A percentile compares a stretch with the other conserved stretches of the same genome.
phyloP scores from a whole-genome alignment of 2,888 invertebrate species.

The Arctia plantaginis region DNA sequence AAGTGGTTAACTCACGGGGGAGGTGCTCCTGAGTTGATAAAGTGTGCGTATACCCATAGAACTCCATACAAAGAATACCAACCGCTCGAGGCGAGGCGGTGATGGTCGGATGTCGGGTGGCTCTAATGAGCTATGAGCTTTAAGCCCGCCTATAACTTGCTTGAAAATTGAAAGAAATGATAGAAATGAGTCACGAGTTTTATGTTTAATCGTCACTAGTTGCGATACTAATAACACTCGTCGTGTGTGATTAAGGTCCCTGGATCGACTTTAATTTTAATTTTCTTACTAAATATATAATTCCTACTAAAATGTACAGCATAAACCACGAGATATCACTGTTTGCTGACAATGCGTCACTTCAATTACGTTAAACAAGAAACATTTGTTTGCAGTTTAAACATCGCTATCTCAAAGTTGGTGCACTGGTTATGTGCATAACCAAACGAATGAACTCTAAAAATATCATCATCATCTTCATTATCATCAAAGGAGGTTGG shows the following conservation, averaged over 20 bases:
- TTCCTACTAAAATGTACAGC: no score
- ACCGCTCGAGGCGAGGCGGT: no score
- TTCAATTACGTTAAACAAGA: neutral
- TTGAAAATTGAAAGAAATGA: no score
- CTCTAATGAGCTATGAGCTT: no score
- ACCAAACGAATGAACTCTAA: neutral
- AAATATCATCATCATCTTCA: neutral
- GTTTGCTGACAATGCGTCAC: neutral
- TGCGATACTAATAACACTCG: neutral
- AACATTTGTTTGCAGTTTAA: neutral
- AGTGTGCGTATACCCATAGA: no score
- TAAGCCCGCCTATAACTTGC: no score
- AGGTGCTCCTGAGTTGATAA: no score
- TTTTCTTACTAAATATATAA: neutral
- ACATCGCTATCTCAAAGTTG: neutral
- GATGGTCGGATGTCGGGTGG: no score
- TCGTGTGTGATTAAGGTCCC: neutral
- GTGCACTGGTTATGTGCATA: neutral
- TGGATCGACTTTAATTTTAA: neutral
- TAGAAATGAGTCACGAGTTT: no score
- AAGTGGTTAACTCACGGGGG: no score
- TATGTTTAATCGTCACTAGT: neutral
- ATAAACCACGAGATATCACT: neutral
- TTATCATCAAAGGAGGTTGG: no score
- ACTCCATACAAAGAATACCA: no score